Evolutionary conservation across 1,140 invertebrate species (phyloP).

Genomic region (Bombus breviceps): DNA sequence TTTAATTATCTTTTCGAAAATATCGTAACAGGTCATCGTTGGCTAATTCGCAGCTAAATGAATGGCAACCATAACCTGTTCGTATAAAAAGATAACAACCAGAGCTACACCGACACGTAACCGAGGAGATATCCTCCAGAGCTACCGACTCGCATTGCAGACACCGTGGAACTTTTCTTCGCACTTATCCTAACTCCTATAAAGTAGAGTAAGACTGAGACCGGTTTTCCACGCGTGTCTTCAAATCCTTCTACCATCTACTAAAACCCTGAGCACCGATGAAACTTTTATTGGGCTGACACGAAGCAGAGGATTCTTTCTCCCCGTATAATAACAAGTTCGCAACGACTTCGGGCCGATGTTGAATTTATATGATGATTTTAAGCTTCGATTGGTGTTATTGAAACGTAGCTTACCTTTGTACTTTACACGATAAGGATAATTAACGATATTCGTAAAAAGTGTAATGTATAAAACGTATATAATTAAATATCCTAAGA

Average conservation of each 20-base stretch:
- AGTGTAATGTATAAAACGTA: too few relatives aligned
- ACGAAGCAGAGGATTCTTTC: not conserved
- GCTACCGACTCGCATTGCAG: conserved; percentile 58
- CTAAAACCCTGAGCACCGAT: not conserved
- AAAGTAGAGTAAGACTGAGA: conserved; percentile 54
- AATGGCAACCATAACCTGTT: not conserved
- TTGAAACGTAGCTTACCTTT: too few relatives aligned
- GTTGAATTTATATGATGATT: not conserved
- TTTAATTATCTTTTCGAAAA: conserved; percentile 9
- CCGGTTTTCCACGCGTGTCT: not conserved
- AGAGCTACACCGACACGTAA: not conserved
- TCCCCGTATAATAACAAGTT: not conserved
- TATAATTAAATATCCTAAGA: too few relatives aligned
- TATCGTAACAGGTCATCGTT: conserved; percentile 15
- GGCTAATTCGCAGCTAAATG: not conserved
- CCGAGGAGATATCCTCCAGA: conserved; percentile 10
- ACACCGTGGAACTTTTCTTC: conserved; percentile 55
- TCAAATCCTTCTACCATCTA: not conserved
- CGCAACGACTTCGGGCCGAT: not conserved
- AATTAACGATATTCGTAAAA: too few relatives aligned
- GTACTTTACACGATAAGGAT: too few relatives aligned
- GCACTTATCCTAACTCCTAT: conserved; percentile 58
- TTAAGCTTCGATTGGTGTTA: not conserved
- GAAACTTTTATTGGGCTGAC: not conserved
- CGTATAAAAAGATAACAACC: conserved; percentile 34